Conservation (phyloP, 2,888 invertebrate genomes). For the Caenorhabditis zanzibari region DNA sequence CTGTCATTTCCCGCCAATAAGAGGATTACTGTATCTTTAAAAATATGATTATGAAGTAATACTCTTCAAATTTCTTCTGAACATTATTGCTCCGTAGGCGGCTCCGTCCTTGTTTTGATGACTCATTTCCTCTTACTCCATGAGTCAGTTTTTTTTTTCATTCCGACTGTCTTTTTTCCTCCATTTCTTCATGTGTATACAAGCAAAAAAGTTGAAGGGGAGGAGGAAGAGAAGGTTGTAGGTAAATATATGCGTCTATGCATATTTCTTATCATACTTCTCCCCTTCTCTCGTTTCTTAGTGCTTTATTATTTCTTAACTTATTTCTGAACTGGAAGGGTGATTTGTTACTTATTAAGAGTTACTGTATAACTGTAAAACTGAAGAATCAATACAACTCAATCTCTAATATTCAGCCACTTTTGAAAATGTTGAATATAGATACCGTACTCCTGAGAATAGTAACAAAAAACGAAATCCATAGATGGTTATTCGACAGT, state of each 20-base stretch:
- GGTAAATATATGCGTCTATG: constrained; percentile 58
- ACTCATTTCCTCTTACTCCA: constrained; percentile 20
- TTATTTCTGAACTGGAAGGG: neutral
- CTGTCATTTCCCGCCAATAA: neutral
- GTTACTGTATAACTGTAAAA: too few relatives aligned
- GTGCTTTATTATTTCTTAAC: constrained; percentile 3
- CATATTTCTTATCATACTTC: constrained; percentile 61
- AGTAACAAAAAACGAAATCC: too few relatives aligned
- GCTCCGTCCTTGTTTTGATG: constrained; percentile 33
- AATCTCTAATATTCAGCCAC: too few relatives aligned
- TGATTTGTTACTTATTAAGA: neutral
- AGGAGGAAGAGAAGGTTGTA: constrained; percentile 39
- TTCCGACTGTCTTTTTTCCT: constrained; percentile 45
- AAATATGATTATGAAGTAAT: constrained; percentile 26
- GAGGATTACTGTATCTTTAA: constrained; percentile 34
- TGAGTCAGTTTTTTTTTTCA: constrained; percentile 40
- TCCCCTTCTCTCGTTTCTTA: constrained; percentile 24
- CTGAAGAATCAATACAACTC: too few relatives aligned
- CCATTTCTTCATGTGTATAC: constrained; percentile 48
- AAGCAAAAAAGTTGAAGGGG: constrained; percentile 7
- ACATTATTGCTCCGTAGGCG: constrained; percentile 43
- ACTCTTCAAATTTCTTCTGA: constrained; percentile 29
- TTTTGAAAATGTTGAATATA: too few relatives aligned
- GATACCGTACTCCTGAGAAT: too few relatives aligned
- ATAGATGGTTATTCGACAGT: too few relatives aligned